phyloP scores from a whole-genome alignment of 2,888 invertebrate species.

The Nephrotoma flavescens region DNA sequence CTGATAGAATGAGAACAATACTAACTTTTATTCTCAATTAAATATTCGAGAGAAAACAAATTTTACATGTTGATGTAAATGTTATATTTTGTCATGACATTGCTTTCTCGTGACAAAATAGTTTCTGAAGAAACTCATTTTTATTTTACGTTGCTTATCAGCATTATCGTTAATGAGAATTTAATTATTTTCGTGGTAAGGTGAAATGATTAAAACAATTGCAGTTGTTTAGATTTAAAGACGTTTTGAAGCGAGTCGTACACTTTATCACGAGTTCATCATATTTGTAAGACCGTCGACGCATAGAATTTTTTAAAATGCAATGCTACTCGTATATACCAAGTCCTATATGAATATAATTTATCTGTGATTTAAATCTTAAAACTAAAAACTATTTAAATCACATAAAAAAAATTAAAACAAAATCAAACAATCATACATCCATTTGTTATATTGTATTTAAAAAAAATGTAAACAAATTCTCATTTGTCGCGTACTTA shows the following conservation, averaged over 20 bases:
- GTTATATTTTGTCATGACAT: no score
- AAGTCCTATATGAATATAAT: neutral
- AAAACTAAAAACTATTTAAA: neutral
- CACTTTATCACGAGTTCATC: neutral
- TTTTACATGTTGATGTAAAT: no score
- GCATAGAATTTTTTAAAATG: neutral
- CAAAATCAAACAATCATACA: neutral
- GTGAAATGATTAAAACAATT: neutral
- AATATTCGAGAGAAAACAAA: no score
- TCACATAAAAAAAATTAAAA: neutral
- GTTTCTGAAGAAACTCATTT: no score
- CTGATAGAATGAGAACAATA: no score
- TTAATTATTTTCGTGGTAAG: neutral
- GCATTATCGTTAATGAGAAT: no score
- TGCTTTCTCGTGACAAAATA: no score
- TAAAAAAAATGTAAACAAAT: neutral
- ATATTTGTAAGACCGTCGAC: neutral
- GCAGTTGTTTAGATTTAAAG: neutral
- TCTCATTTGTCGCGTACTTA: neutral
- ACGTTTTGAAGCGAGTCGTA: neutral
- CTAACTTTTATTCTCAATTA: no score
- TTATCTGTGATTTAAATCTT: neutral
- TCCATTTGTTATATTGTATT: neutral
- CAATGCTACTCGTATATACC: neutral
- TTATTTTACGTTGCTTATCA: no score